Conservation (phyloP, 1,140 invertebrate genomes). For the Dendrolimus kikuchii region DNA sequence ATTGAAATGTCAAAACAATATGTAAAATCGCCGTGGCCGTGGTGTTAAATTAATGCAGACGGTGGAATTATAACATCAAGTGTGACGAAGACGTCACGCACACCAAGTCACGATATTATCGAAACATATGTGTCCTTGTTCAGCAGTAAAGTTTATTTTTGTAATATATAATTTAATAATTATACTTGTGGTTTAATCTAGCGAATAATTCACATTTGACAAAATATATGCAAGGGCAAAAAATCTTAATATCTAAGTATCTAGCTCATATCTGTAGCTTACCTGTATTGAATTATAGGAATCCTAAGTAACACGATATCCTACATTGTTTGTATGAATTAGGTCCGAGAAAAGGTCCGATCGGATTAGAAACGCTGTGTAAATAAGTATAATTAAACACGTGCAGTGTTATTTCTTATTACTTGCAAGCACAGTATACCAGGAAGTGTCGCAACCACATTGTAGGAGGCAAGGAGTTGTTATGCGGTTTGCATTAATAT, state of each 20-base stretch:
- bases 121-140: conserved; percentile 54
- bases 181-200: no score
- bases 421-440: conserved; percentile 14
- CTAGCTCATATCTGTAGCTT: no score
- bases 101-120: conserved; percentile 8
- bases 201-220: no score
- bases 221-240: no score
- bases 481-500: conserved; percentile 46
- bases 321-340: no score
- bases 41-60: conserved; percentile 23
- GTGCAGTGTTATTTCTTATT: conserved; percentile 23
- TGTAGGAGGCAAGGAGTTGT: conserved; percentile 25
- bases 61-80: conserved; percentile 21
- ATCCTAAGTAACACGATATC: no score
- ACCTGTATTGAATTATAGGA: no score
- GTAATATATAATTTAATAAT: neutral
- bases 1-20: conserved; percentile 16
- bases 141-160: conserved; percentile 13
- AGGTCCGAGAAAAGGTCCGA: no score
- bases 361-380: no score
- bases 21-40: conserved; percentile 39
- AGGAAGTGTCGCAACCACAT: conserved; percentile 48
- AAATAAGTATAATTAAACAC: no score
- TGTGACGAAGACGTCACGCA: conserved; percentile 16
- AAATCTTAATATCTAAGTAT: no score